Evolutionary conservation across 1,140 invertebrate species (phyloP), one percentile per base, ranked within the genome.

Genomic region (Manduca sexta): DNA sequence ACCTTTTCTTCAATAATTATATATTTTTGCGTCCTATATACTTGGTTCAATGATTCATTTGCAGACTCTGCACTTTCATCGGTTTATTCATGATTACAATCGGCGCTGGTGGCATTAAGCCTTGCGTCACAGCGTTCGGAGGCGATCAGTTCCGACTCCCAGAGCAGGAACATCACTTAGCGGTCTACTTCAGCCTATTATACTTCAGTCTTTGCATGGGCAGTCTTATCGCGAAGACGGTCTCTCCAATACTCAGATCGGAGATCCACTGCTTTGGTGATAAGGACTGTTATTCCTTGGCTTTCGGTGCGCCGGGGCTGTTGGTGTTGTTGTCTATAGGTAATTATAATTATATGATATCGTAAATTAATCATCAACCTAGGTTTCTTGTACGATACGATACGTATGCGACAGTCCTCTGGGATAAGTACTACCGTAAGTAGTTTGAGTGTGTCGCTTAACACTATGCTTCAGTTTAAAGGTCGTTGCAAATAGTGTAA

Each of bases 81-180:
- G 77, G 87, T 80, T 48, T 95, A 49, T 64, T 90, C 4, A 80
- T 95, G 44, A 93, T 95, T 64, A 93, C 93, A 1, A 11, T 94
- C 3, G 94, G 94, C 3, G 94, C 94, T 0, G 96, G 94, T 3
- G 94, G 95, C 1, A 97, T 97, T 63, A 97, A 97, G 70, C 95
- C 96, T 2, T 97, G 95, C 77, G 95, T 97, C 0, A 90, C 93
- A 0, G 91, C 95, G 0, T 97, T 97, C 74, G 96, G 95, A n/a
- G 95, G 94, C 2, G 95, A 97, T 73, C 96, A 97, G 83, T 95
- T 95, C 67, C 60, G 82, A 31, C 52, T 92, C 2, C 92, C 92
- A 1, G 81, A 89, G 58, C 92, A 91, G 71, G 90, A 85, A 40
- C 71, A 74, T 17, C 65, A 89, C 48, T 69, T 91, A 2, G 69